These are phyloP conservation scores for Lamprotornis superbus DNA, from an alignment of 2,113 vertebrate genomes.

Conservation along the genomic window DNA sequence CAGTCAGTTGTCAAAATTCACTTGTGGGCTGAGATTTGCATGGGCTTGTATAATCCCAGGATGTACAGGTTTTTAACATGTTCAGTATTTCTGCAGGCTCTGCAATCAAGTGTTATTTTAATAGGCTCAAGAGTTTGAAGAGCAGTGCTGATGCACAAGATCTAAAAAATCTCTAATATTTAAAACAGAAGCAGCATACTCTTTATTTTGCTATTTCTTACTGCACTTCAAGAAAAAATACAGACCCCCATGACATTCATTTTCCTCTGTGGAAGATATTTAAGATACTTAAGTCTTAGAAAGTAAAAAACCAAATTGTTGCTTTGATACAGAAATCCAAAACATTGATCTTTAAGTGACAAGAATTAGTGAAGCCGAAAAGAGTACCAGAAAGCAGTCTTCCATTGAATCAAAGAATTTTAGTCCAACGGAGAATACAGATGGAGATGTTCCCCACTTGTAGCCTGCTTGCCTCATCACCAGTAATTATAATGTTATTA, in stretches of 20 bases:
- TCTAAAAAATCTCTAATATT: neutral
- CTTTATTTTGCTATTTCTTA: neutral
- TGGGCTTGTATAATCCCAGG: neutral
- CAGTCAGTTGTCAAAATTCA: neutral
- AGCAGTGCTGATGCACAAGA: neutral
- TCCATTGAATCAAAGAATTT: constrained; percentile 46
- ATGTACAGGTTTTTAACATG: constrained; percentile 7
- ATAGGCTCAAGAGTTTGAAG: neutral
- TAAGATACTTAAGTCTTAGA: neutral
- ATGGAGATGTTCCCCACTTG: constrained; percentile 52
- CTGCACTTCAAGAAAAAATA: neutral
- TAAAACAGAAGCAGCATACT: neutral
- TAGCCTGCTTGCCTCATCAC: constrained; percentile 59
- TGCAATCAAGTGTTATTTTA: constrained; percentile 17
- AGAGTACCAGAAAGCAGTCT: constrained; percentile 41
- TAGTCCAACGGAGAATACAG: constrained; percentile 40
- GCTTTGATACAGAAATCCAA: constrained; percentile 47
- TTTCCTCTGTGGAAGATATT: constrained; percentile 17
- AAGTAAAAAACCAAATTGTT: constrained; percentile 15
- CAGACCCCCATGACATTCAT: neutral
- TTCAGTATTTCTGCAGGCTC: constrained; percentile 35
- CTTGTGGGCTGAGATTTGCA: neutral
- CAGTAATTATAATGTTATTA: constrained; percentile 59
- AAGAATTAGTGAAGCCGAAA: constrained; percentile 57
- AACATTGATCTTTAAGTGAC: constrained; percentile 52